Percentiles rank a stretch among this genome's conserved stretches.
Evolutionary conservation across 2,888 invertebrate genomes (phyloP).

Genomic region (Cynaeus angustus): DNA sequence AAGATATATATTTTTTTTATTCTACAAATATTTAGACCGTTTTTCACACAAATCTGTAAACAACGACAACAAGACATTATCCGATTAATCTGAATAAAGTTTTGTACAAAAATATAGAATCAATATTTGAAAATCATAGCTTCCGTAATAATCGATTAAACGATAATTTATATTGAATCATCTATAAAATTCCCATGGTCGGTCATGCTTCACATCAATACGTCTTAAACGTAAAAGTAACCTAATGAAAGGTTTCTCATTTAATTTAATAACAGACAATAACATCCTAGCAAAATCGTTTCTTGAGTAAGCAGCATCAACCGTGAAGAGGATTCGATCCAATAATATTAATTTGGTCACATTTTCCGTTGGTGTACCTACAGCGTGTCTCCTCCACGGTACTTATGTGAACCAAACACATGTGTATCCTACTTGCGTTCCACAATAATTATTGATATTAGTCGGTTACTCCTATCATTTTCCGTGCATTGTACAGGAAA

Average conservation of each 20-base stretch:
- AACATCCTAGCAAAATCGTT: not conserved
- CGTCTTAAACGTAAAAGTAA: conserved; percentile 1
- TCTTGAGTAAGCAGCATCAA: conserved; percentile 29
- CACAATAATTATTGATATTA: conserved; percentile 71
- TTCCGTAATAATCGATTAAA: too few species aligned
- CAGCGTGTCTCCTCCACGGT: conserved; percentile 56
- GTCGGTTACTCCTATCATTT: conserved; percentile 70
- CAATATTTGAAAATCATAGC: too few species aligned
- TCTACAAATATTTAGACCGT: too few species aligned
- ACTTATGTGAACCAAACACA: conserved; percentile 70
- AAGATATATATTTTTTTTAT: too few species aligned
- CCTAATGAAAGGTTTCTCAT: conserved; percentile 14
- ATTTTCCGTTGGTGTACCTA: conserved; percentile 60
- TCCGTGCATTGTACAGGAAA: conserved; percentile 71
- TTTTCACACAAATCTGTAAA: too few species aligned
- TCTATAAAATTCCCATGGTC: not conserved
- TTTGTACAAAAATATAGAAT: too few species aligned
- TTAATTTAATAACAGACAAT: conserved; percentile 14
- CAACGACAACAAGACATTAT: too few species aligned
- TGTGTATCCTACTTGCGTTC: conserved; percentile 70
- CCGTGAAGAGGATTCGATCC: conserved; percentile 35
- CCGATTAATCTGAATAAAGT: too few species aligned
- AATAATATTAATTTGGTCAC: conserved; percentile 40
- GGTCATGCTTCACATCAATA: not conserved
- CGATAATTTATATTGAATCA: too few species aligned